Conservation (phyloP, 1,140 invertebrate species). For the Phenacoccus solenopsis region DNA sequence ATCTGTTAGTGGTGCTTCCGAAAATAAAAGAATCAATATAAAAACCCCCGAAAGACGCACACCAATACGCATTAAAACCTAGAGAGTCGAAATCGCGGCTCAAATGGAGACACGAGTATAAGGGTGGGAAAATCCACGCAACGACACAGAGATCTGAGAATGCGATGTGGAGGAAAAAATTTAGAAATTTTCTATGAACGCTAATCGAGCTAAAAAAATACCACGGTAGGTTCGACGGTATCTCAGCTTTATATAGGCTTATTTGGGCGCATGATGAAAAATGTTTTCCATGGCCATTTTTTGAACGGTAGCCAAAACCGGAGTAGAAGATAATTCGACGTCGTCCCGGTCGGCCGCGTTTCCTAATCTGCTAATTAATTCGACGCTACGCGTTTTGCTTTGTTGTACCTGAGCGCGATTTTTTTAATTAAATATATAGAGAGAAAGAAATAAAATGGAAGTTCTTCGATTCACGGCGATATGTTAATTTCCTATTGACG, state of each 20-base stretch:
- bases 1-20: neutral
- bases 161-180: too few species aligned
- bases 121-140: too few species aligned
- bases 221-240: too few species aligned
- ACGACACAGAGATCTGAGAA: too few species aligned
- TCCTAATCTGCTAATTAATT: neutral
- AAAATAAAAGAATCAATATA: neutral
- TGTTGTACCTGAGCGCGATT: neutral
- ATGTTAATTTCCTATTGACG: neutral
- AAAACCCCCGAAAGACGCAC: neutral
- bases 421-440: neutral
- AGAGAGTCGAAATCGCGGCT: too few species aligned
- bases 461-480: neutral
- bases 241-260: too few species aligned
- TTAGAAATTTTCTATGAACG: too few species aligned
- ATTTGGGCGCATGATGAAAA: neutral
- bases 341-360: neutral
- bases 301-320: neutral
- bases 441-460: neutral
- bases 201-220: too few species aligned
- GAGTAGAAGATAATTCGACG: neutral
- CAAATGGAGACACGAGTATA: too few species aligned
- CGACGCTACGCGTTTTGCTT: neutral
- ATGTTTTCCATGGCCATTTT: neutral
- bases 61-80: neutral